Conservation (phyloP, 2,113 vertebrate species). For the Dolichotis patagonum region DNA sequence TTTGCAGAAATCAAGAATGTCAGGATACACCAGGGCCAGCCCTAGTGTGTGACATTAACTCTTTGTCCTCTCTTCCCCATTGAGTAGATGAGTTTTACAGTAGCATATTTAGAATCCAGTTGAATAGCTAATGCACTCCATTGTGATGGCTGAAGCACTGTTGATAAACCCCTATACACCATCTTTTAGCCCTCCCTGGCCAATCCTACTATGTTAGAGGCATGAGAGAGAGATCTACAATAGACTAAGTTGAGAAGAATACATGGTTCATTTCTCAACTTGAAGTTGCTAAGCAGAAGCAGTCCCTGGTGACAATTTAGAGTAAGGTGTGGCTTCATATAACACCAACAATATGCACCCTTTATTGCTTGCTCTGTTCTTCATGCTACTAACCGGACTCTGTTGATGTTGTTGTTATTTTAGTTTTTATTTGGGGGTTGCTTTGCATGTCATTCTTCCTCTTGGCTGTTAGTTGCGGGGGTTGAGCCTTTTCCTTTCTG, state of each 20-base stretch:
- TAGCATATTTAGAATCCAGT: not conserved
- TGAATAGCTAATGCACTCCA: not conserved
- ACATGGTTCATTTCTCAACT: slow-evolving; percentile 70
- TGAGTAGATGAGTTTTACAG: not conserved
- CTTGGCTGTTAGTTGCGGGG: slow-evolving; percentile 86
- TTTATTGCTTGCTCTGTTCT: slow-evolving; percentile 85
- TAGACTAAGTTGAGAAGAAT: not conserved
- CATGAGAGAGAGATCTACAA: not conserved
- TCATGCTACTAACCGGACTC: slow-evolving; percentile 88
- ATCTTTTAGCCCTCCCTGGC: not conserved
- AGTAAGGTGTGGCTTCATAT: slow-evolving; percentile 79
- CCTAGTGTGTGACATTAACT: not conserved
- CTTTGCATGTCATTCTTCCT: slow-evolving; percentile 89
- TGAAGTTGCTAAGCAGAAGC: slow-evolving; percentile 70
- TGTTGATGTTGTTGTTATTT: slow-evolving; percentile 80
- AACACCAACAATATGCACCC: slow-evolving; percentile 77
- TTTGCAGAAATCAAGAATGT: not conserved
- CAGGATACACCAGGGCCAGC: not conserved
- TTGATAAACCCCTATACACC: not conserved
- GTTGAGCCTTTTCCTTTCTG: slow-evolving; percentile 92
- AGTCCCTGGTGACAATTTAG: slow-evolving; percentile 64
- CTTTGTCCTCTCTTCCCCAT: not conserved
- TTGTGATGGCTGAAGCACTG: not conserved
- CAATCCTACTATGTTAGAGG: not conserved
- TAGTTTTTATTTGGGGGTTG: slow-evolving; percentile 69